Conservation (phyloP, 23 tunicate species). For the Trididemnum miniatum region DNA sequence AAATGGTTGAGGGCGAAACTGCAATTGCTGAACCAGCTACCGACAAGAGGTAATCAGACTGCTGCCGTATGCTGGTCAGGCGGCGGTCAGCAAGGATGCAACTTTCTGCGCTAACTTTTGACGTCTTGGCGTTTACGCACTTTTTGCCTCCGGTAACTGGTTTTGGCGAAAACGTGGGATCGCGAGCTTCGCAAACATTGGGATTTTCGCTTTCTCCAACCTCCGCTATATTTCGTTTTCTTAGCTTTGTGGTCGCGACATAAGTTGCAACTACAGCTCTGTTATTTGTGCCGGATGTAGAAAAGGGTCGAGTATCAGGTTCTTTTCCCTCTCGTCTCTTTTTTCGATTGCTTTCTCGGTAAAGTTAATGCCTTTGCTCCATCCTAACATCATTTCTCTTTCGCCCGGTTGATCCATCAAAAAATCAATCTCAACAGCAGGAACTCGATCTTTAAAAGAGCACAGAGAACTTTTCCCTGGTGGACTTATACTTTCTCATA, state of each 20-base stretch:
- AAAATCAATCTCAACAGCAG: background rate
- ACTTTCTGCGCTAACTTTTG: background rate
- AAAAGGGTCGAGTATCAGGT: background rate
- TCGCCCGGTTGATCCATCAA: background rate
- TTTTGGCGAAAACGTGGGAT: background rate
- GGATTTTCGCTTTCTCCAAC: too few species aligned
- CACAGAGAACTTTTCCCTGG: constrained; percentile 1
- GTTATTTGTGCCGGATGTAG: background rate
- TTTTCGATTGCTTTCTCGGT: background rate
- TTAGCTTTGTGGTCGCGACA: background rate
- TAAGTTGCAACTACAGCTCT: background rate
- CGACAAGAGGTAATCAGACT: constrained; percentile 14
- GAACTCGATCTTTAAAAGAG: background rate
- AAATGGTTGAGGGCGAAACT: too few species aligned
- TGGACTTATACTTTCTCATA: background rate
- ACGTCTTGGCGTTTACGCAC: background rate
- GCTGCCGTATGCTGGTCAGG: constrained; percentile 9
- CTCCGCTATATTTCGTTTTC: background rate
- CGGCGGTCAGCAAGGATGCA: too few species aligned
- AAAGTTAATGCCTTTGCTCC: background rate
- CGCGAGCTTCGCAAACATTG: background rate
- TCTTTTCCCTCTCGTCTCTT: background rate
- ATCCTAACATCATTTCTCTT: too few species aligned
- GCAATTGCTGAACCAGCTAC: too few species aligned
- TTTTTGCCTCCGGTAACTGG: background rate